Evolutionary conservation across 2,888 invertebrate genomes (phyloP), one percentile per base, ranked within the genome.

Genomic region (Prenolepis imparis): DNA sequence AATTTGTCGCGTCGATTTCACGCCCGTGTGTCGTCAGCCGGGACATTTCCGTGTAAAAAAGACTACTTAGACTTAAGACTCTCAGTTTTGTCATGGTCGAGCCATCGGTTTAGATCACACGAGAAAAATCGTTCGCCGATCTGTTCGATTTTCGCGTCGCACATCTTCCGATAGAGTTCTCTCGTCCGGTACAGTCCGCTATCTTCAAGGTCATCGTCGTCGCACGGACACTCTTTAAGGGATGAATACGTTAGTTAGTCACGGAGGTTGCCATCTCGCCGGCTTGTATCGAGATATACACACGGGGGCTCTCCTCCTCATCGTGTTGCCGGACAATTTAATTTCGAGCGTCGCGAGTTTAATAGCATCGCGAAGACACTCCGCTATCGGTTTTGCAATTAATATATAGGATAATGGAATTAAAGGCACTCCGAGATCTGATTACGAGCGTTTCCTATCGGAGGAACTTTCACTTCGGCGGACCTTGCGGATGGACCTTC

Each of bases 1-100:
- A 92, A 92, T 93, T 93, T 91, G 91, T 92, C 86, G 36, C 85
- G 83, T 84, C 89, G 87, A 91, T 91, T 87, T 68, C 87, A 87
- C 77, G 78, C 68, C 77, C 78, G 75, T 63, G 83, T n/a, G n/a
- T 80, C 84, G 41, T 67, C 75, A 70, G 64, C 70, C 84, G 74
- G 15, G 66, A 64, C 73, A 57, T 85, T 88, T 88, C 91, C 87
- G 85, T 88, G n/a, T n/a, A n/a, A 48, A n/a, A 48, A 52, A 52
- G 84, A 61, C 63, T 81, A 28, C 3, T n/a, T n/a, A n/a, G n/a
- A 74, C 87, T 89, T 89, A 87, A n/a, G n/a, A n/a, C n/a, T 88
- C n/a, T 52, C 88, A 78, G 85, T 61, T 66, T 61, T 83, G 67
- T 61, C 41, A 55, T 21, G 32, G n/a, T 41, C 32, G 63, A 89